phyloP scores from a whole-genome alignment of 1,140 invertebrate genomes.

The Ctenoplectra terminalis region DNA sequence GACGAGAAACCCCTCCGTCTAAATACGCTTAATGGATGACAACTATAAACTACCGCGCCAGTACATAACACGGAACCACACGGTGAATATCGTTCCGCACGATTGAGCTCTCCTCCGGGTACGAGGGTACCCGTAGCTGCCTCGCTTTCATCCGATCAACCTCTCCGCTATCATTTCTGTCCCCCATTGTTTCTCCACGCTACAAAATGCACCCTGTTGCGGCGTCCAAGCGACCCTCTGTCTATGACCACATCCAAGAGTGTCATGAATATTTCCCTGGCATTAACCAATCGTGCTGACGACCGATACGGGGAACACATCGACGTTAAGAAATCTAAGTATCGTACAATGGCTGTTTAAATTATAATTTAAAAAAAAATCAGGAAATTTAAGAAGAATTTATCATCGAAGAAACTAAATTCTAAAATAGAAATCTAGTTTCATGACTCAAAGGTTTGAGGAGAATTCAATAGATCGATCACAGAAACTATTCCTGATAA shows the following conservation, averaged over 20 bases:
- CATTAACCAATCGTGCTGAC: conserved; percentile 7
- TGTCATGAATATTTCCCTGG: conserved; percentile 39
- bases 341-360: too few relatives aligned
- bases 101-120: conserved; percentile 61
- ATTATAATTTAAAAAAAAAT: too few relatives aligned
- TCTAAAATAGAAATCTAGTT: too few relatives aligned
- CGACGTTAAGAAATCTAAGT: too few relatives aligned
- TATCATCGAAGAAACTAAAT: too few relatives aligned
- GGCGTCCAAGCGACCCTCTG: conserved; percentile 40
- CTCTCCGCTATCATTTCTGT: conserved; percentile 55
- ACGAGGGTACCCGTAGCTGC: conserved; percentile 23
- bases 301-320: too few relatives aligned
- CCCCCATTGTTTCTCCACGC: conserved; percentile 61
- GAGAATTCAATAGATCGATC: too few relatives aligned
- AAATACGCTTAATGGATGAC: conserved; percentile 73
- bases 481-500: too few relatives aligned
- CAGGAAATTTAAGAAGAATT: too few relatives aligned
- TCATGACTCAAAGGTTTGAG: too few relatives aligned
- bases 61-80: conserved; percentile 69
- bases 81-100: conserved; percentile 72
- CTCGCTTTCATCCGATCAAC: conserved; percentile 28
- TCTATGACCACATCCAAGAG: not conserved
- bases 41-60: conserved; percentile 73
- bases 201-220: conserved; percentile 59
- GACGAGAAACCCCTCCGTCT: conserved; percentile 62